phyloP scores from a whole-genome alignment of 2,113 vertebrate species.

The Chaetura pelagica region DNA sequence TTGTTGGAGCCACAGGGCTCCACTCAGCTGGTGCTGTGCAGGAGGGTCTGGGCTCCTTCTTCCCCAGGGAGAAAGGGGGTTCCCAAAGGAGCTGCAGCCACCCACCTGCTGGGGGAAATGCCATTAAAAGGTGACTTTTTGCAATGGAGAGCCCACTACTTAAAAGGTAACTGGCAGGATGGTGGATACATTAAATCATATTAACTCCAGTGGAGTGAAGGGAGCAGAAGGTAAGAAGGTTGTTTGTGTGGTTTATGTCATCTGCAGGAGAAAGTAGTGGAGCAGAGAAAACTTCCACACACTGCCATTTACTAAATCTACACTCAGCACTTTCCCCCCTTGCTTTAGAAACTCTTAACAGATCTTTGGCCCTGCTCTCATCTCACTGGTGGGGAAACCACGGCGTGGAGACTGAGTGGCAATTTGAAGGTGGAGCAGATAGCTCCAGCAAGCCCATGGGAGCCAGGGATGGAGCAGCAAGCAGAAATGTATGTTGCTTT shows the following conservation, averaged over 20 bases:
- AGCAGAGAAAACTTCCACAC: conserved; percentile 22
- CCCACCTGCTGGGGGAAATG: accelerated
- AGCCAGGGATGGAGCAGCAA: background rate
- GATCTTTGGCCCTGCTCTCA: background rate
- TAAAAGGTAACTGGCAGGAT: conserved; percentile 14
- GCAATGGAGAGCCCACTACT: accelerated
- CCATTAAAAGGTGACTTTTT: background rate
- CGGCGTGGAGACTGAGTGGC: background rate
- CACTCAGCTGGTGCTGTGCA: background rate
- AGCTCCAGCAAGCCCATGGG: background rate
- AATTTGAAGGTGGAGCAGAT: background rate
- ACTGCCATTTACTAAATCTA: conserved; percentile 50
- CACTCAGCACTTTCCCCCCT: background rate
- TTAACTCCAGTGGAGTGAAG: background rate
- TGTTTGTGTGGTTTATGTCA: background rate
- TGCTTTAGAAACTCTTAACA: conserved; percentile 26
- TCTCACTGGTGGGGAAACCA: background rate
- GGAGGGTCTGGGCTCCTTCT: background rate
- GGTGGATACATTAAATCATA: conserved; percentile 26
- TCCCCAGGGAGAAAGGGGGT: background rate
- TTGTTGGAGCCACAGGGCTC: background rate
- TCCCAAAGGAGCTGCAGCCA: background rate
- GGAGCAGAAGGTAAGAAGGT: background rate
- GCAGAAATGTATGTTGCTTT: background rate
- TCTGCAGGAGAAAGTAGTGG: background rate